These are phyloP conservation scores for Dendroctonus valens DNA, from an alignment of 1,140 invertebrate genomes.

Conservation along the genomic window DNA sequence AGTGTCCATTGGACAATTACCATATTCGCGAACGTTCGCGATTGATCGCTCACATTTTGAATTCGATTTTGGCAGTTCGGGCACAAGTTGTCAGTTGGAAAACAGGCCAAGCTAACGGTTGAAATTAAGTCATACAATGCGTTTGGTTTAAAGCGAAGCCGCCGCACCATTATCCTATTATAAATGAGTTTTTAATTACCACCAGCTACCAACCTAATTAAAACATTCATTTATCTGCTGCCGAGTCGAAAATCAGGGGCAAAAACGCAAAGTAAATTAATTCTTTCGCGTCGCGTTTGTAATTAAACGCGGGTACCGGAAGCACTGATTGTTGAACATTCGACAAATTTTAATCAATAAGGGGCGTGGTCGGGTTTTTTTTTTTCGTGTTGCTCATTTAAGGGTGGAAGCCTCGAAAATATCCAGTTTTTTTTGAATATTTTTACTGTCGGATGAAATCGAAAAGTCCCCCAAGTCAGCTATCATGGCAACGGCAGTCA, in stretches of 20 bases:
- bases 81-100: no score
- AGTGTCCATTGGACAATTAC: slow-evolving; percentile 6
- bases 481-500: no score
- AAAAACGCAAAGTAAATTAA: slow-evolving; percentile 23
- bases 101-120: background rate
- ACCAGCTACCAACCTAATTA: slow-evolving; percentile 24
- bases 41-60: background rate
- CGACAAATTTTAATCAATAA: no score
- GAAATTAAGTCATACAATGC: slow-evolving; percentile 19
- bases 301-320: slow-evolving; percentile 13
- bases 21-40: background rate
- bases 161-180: slow-evolving; percentile 20
- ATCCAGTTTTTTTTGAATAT: no score
- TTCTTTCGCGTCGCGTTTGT: background rate
- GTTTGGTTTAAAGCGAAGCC: slow-evolving; percentile 15
- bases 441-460: no score
- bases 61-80: background rate
- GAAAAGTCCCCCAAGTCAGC: no score
- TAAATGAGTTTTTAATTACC: slow-evolving; percentile 29
- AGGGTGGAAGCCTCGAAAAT: no score
- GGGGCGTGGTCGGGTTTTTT: no score
- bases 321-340: background rate
- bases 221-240: slow-evolving; percentile 28
- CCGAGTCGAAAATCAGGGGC: slow-evolving; percentile 11
- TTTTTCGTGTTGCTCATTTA: no score